These are phyloP conservation scores for Psittacus erithacus DNA, from an alignment of 2,113 vertebrate species.

Conservation along the genomic window DNA sequence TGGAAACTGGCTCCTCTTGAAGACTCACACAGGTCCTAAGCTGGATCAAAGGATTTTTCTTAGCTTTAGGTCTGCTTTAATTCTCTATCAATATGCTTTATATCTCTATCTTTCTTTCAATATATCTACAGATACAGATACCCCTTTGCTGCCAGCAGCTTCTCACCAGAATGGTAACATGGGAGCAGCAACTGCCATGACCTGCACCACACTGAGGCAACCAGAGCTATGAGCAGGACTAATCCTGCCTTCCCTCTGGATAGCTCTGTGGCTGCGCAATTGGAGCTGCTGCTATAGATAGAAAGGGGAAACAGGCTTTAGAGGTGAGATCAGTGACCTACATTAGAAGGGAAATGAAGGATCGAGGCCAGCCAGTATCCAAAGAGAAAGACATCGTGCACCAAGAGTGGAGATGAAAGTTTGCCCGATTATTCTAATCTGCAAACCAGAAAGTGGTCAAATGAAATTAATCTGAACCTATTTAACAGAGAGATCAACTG, in stretches of 20 bases:
- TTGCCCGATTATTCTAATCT: not conserved
- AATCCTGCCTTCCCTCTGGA: not conserved
- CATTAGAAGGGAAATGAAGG: not conserved
- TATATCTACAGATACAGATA: not conserved
- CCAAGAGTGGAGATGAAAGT: not conserved
- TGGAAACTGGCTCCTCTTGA: not conserved
- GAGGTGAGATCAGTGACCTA: not conserved
- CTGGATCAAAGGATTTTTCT: not conserved
- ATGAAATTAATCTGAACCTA: not conserved
- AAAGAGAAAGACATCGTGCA: not conserved
- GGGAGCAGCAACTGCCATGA: not conserved
- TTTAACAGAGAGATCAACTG: not conserved
- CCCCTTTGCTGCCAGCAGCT: not conserved
- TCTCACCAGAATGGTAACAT: rapidly evolving
- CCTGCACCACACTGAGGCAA: not conserved
- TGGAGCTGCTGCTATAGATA: not conserved
- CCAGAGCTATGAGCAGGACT: not conserved
- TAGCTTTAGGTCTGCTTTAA: not conserved
- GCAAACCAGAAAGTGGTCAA: not conserved
- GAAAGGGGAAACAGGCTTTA: not conserved
- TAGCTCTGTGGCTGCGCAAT: not conserved
- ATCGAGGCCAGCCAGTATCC: not conserved
- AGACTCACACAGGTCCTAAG: not conserved
- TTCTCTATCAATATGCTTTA: not conserved
- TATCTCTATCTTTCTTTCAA: not conserved